phyloP scores from a whole-genome alignment of 2,113 vertebrate species.

The Phalacrocorax brasilianus region DNA sequence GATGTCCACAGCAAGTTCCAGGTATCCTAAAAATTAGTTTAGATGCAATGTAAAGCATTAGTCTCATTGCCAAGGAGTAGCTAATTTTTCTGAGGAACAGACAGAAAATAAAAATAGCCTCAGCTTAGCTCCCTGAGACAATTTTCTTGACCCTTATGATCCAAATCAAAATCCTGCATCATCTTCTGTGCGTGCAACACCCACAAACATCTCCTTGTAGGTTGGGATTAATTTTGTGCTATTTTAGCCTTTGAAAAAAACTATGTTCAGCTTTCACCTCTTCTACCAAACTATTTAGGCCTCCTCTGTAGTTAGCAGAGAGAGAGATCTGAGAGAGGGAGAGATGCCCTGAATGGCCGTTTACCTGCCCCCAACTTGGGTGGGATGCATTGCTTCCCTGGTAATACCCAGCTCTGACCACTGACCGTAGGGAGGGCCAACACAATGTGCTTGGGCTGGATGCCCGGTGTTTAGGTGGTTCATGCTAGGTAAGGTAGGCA shows the following conservation, averaged over 20 bases:
- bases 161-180: not conserved
- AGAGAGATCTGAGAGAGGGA: rapidly evolving
- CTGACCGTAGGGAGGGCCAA: rapidly evolving
- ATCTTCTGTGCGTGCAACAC: not conserved
- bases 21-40: not conserved
- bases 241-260: not conserved
- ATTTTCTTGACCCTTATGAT: not conserved
- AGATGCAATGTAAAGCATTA: not conserved
- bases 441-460: rapidly evolving
- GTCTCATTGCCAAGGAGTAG: not conserved
- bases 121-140: not conserved
- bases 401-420: not conserved
- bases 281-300: not conserved
- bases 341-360: rapidly evolving
- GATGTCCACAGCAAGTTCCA: not conserved
- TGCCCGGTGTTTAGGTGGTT: rapidly evolving
- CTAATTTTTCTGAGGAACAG: not conserved
- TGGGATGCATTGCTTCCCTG: not conserved
- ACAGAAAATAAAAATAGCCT: not conserved
- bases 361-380: too few relatives aligned
- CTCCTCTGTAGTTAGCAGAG: not conserved
- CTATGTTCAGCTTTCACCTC: not conserved
- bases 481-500: rapidly evolving
- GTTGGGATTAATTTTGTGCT: not conserved
- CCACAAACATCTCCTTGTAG: not conserved